Evolutionary conservation across 2,888 invertebrate species (phyloP).

Genomic region (Plebejus anna): DNA sequence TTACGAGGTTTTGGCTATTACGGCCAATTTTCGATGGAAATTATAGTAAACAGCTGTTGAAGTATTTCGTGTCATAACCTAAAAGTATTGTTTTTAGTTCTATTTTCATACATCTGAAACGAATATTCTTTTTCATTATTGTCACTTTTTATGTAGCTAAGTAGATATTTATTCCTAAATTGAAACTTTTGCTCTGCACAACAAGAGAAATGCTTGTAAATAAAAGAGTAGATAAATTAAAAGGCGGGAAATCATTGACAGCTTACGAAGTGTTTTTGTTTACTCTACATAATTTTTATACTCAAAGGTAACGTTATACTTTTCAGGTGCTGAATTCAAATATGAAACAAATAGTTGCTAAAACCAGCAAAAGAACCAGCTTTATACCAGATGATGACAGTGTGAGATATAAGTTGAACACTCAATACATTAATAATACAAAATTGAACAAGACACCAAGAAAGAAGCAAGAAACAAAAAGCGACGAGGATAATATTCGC

Average conservation of each 20-base stretch:
- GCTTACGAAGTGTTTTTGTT: slow-evolving; percentile 8
- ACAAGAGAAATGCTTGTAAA: background rate
- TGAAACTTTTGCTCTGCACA: background rate
- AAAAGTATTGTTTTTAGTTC: slow-evolving; percentile 23
- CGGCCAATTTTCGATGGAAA: slow-evolving; percentile 54
- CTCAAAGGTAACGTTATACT: background rate
- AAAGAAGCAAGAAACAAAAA: slow-evolving; percentile 42
- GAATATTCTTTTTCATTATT: background rate
- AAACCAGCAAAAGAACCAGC: slow-evolving; percentile 52
- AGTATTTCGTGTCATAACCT: slow-evolving; percentile 33
- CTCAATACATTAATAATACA: slow-evolving; percentile 51
- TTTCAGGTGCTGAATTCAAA: slow-evolving; percentile 21
- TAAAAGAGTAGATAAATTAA: background rate
- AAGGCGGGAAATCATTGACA: slow-evolving; percentile 29
- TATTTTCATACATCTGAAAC: background rate
- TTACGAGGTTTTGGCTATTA: background rate
- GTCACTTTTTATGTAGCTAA: background rate
- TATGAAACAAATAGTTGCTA: slow-evolving; percentile 54
- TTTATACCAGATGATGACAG: slow-evolving; percentile 70
- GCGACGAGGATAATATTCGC: slow-evolving; percentile 59
- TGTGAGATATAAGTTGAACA: slow-evolving; percentile 65
- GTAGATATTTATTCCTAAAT: background rate
- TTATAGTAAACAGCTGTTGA: slow-evolving; percentile 36
- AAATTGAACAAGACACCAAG: slow-evolving; percentile 42
- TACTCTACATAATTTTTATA: slow-evolving; percentile 6